Conservation (phyloP, 2,888 invertebrate species). For the Ophioninae sp. region DNA sequence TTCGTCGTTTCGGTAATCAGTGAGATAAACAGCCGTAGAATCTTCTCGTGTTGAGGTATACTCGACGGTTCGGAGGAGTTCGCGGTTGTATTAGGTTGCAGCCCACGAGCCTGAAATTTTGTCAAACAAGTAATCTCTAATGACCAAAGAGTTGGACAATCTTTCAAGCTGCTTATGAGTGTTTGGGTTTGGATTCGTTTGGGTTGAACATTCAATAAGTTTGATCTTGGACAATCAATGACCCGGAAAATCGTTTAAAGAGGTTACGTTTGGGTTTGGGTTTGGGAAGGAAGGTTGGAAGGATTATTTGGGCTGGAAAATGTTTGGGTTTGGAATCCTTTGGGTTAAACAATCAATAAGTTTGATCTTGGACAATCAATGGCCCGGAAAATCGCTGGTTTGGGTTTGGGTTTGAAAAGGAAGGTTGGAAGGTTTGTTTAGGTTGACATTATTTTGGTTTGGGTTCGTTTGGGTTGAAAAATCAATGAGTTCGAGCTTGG, state of each 20-base stretch:
- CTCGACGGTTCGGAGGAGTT: constrained; percentile 59
- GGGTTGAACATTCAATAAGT: too few species aligned
- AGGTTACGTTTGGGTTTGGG: neutral
- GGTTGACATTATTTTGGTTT: too few species aligned
- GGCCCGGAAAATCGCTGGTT: too few species aligned
- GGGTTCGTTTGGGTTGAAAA: too few species aligned
- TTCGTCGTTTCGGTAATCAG: constrained; percentile 60
- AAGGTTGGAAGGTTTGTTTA: neutral
- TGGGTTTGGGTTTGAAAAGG: neutral
- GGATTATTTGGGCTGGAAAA: neutral
- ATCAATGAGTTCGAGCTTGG: too few species aligned
- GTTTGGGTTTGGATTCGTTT: too few species aligned
- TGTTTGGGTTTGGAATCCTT: too few species aligned
- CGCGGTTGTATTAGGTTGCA: constrained; percentile 18
- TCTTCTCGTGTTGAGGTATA: constrained; percentile 63
- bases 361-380: too few species aligned
- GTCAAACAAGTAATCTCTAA: neutral
- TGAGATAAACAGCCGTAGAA: constrained; percentile 59
- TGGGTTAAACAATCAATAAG: too few species aligned
- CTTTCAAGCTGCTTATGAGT: too few species aligned
- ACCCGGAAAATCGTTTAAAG: neutral
- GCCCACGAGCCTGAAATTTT: constrained; percentile 46
- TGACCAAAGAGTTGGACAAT: too few species aligned
- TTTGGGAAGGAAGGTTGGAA: too few species aligned
- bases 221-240: neutral